Base-by-base conservation (phyloP, 2,888 invertebrate genomes). In the Frankliniella fusca region DNA sequence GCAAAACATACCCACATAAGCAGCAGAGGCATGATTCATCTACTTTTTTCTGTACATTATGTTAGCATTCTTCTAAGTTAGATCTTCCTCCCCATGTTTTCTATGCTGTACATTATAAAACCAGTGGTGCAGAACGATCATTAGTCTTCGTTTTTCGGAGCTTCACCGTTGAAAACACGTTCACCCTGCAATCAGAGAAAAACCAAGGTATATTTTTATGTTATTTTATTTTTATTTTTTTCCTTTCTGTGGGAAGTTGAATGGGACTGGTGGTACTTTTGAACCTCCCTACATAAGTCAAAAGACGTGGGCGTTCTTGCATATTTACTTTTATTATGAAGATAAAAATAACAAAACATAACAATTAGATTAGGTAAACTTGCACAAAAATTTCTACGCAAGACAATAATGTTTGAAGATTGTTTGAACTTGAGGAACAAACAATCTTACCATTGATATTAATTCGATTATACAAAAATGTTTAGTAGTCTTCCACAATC, bases 81-180 rank as follows among this genome's bases (percentile, higher is more conserved):
- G 15, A 20, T 54, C 15, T 20, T 15, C 15, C 80, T 23, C n/a
- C 80, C 11, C 80, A 38, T 80, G 81, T 84, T 20, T 15, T 54
- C 54, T 20, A 5, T 12, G 20, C 38, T 27, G 38, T 15, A 9
- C 48, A 82, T 80, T 84, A 85, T 54, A 93, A 90, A 89, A 94
- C 88, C 82, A 89, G 92, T 85, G 95, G 95, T 86, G 94, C 94
- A 85, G 95, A 94, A 86, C 95, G 92, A 89, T 95, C 95, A 89
- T 95, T 94, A 87, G 95, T 94, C 90, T 94, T 93, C 87, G 94
- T 93, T 90, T 95, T 95, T 88, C 95, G 92, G 88, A 95, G 92
- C 90, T 95, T 95, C 88, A 96, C 95, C 84, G 95, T 95, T 84
- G 95, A 95, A 88, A 95, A 96, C 88, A 94, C 93, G 88, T 94